A percentile compares a stretch with the other conserved stretches of the same genome.
Evolutionary conservation across 2,888 invertebrate species (phyloP).

Genomic region (Junonia oenone): DNA sequence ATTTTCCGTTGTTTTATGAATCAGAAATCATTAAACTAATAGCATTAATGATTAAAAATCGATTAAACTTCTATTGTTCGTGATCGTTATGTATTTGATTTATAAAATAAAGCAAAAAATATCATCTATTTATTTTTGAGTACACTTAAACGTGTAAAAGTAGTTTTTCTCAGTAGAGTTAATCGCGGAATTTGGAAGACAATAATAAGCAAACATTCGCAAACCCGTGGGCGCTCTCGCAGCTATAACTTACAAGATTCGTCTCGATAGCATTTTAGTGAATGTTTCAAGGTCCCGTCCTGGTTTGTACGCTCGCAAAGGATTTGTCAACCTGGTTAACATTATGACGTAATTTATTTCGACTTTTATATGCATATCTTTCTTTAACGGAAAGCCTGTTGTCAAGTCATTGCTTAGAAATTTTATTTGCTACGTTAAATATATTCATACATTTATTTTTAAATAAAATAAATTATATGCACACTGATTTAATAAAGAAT

Average conservation of each 20-base stretch:
- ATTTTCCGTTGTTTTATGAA: neutral
- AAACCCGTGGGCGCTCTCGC: slow-evolving; percentile 61
- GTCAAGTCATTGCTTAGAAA: slow-evolving; percentile 5
- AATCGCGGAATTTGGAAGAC: slow-evolving; percentile 10
- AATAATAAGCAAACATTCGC: slow-evolving; percentile 41
- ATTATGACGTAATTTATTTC: slow-evolving; percentile 60
- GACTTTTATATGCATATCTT: slow-evolving; percentile 40
- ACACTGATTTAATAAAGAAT: neutral
- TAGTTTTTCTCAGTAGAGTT: too few relatives aligned
- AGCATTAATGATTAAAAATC: neutral
- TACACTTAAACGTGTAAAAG: too few relatives aligned
- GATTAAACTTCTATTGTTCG: neutral
- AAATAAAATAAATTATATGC: neutral
- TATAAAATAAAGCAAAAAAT: neutral
- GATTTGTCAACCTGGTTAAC: slow-evolving; percentile 71
- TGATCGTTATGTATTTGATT: too few relatives aligned
- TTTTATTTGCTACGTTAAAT: neutral
- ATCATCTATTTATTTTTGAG: too few relatives aligned
- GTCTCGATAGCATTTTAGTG: slow-evolving; percentile 70
- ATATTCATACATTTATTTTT: neutral
- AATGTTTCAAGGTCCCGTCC: slow-evolving; percentile 77
- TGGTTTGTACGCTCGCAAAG: slow-evolving; percentile 65
- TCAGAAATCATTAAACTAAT: neutral
- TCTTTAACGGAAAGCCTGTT: slow-evolving; percentile 24
- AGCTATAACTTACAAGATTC: slow-evolving; percentile 61